A percentile compares a stretch with the other conserved stretches of the same genome.
phyloP scores from a whole-genome alignment of 2,888 invertebrate genomes.

The Linnaemya vulpina region DNA sequence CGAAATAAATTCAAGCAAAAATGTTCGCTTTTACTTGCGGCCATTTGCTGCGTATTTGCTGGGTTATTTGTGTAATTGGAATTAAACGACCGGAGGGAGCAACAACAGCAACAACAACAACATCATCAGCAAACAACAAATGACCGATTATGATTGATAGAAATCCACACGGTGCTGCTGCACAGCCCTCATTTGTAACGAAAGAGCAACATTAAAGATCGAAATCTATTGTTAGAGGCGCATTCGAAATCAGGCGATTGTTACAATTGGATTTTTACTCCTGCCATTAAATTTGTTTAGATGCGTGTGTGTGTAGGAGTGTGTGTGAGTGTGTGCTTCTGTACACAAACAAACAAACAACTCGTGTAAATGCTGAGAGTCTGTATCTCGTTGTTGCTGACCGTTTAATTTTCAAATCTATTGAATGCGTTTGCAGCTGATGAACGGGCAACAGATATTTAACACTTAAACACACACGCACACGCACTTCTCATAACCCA shows the following conservation, averaged over 20 bases:
- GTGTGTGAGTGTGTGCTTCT: neutral
- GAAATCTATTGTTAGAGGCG: slow-evolving; percentile 27
- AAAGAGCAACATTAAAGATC: slow-evolving; percentile 31
- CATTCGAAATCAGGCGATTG: slow-evolving; percentile 1
- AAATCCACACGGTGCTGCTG: slow-evolving; percentile 43
- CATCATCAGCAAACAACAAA: slow-evolving; percentile 25
- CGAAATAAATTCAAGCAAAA: slow-evolving; percentile 6
- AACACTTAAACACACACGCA: slow-evolving; percentile 26
- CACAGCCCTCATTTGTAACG: slow-evolving; percentile 59
- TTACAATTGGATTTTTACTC: slow-evolving; percentile 23
- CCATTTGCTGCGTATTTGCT: slow-evolving; percentile 1
- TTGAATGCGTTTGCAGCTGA: slow-evolving; percentile 25
- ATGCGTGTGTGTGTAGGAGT: neutral
- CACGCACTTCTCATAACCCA: neutral
- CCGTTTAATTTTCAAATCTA: slow-evolving; percentile 27
- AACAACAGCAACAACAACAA: neutral
- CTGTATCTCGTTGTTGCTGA: too few relatives aligned
- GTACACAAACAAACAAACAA: neutral
- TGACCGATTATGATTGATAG: slow-evolving; percentile 67
- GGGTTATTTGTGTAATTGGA: slow-evolving; percentile 49
- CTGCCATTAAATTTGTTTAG: slow-evolving; percentile 21
- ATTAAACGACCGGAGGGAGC: slow-evolving; percentile 59
- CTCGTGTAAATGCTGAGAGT: neutral
- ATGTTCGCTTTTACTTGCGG: neutral
- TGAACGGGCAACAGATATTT: slow-evolving; percentile 16